phyloP scores from a whole-genome alignment of 2,888 invertebrate genomes.

The Tetrapedia diversipes region DNA sequence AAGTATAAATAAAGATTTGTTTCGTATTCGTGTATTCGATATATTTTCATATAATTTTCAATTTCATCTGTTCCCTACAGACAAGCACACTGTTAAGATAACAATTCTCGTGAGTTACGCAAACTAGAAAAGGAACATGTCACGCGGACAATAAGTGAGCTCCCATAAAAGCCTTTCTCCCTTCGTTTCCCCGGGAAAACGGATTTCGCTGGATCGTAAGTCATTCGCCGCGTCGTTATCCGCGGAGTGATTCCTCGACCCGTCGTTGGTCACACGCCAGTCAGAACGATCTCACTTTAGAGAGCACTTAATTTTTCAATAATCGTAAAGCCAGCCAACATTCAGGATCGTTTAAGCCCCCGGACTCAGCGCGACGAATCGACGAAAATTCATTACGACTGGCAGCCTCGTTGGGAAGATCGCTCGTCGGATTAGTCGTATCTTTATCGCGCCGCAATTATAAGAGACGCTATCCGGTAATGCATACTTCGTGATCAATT shows the following conservation, averaged over 20 bases:
- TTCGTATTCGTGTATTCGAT: no score
- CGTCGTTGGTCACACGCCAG: not conserved
- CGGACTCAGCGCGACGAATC: conserved; percentile 18
- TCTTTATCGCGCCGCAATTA: conserved; percentile 48
- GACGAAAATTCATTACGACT: conserved; percentile 39
- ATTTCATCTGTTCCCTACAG: no score
- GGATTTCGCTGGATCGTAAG: no score
- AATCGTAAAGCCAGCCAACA: conserved; percentile 2
- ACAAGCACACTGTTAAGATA: no score
- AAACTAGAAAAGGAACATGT: no score
- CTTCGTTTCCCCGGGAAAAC: no score
- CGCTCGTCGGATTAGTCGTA: conserved; percentile 33
- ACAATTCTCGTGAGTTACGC: no score
- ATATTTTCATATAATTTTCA: no score
- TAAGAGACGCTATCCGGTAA: conserved; percentile 27
- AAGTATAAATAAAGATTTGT: no score
- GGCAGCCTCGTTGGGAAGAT: conserved; percentile 12
- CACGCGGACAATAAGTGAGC: no score
- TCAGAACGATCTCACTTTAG: not conserved
- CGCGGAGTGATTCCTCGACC: conserved; percentile 1
- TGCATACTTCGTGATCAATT: conserved; percentile 37
- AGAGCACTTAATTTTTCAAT: conserved; percentile 20
- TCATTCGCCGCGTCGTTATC: not conserved
- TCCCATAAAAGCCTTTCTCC: no score
- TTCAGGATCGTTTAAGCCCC: conserved; percentile 8